Conservation (phyloP, 1,140 invertebrate species). For the Drosophila ohnishii region DNA sequence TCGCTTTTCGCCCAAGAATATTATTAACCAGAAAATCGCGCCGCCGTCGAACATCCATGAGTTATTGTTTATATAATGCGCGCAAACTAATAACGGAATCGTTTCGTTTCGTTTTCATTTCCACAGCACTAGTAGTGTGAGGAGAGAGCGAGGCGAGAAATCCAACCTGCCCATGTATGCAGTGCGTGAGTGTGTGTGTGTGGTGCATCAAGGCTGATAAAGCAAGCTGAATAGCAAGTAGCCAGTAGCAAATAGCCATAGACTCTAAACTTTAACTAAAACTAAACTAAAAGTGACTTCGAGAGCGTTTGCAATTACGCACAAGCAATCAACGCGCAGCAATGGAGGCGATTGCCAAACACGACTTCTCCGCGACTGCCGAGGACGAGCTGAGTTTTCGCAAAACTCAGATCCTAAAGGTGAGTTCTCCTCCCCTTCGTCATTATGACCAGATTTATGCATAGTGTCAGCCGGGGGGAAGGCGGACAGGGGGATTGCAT, state of each 20-base stretch:
- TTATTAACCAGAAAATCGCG: constrained; percentile 50
- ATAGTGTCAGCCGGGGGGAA: constrained; percentile 5
- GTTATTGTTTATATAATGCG: constrained; percentile 76
- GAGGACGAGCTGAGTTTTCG: constrained; percentile 99
- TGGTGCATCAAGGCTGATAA: constrained; percentile 59
- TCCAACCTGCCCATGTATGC: constrained; percentile 43
- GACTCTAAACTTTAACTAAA: constrained; percentile 45
- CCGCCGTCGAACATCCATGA: constrained; percentile 55
- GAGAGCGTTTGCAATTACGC: constrained; percentile 28
- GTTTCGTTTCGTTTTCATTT: constrained; percentile 26
- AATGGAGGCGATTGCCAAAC: constrained; percentile 99
- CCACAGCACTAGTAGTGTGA: constrained; percentile 24
- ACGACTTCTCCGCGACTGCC: constrained; percentile 98
- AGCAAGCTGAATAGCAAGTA: constrained; percentile 42
- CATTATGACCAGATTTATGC: constrained; percentile 26
- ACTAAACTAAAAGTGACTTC: constrained; percentile 23
- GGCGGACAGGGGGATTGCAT: constrained; percentile 22
- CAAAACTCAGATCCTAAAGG: constrained; percentile 97
- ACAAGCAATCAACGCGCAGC: constrained; percentile 34
- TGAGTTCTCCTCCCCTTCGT: constrained; percentile 83
- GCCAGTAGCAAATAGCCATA: constrained; percentile 46
- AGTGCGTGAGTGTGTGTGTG: constrained; percentile 40
- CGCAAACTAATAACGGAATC: constrained; percentile 35
- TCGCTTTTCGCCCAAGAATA: constrained; percentile 47
- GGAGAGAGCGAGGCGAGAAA: constrained; percentile 23